These are phyloP conservation scores for Rhopilema esculentum DNA, from an alignment of 30 jellyfish, hydroid and myxozoan genomes.

Conservation along the genomic window DNA sequence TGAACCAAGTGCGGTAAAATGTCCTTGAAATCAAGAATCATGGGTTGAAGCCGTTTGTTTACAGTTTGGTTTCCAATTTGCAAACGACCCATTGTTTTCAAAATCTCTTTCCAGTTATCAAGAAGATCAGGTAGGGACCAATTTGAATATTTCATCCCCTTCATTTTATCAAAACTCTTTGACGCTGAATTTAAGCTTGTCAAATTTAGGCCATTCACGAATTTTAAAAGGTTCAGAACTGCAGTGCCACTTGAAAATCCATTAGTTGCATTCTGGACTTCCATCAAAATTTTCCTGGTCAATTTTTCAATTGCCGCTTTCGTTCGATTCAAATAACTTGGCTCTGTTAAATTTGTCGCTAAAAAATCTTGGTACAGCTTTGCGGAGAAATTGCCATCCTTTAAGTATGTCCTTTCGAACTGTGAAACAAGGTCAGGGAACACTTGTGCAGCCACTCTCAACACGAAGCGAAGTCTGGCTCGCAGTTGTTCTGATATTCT, in stretches of 20 bases:
- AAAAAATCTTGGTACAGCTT: constrained; percentile 65
- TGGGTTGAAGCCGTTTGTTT: constrained; percentile 46
- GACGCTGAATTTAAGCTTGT: constrained; percentile 56
- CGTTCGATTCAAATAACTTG: constrained; percentile 3
- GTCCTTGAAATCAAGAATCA: constrained; percentile 39
- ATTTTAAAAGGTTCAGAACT: constrained; percentile 31
- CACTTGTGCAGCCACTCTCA: constrained; percentile 53
- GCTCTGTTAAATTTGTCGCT: constrained; percentile 34
- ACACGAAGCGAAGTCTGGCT: constrained; percentile 22
- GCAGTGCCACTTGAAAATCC: constrained; percentile 65
- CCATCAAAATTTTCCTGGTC: constrained; percentile 31
- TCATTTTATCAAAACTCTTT: constrained; percentile 49
- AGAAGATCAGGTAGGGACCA: constrained; percentile 55
- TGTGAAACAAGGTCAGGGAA: constrained; percentile 34
- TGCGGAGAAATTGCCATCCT: constrained; percentile 8
- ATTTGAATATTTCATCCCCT: constrained; percentile 38
- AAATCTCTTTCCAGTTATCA: constrained; percentile 31
- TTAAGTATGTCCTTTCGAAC: constrained; percentile 23
- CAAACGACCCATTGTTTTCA: constrained; percentile 62
- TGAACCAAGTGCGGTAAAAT: constrained; percentile 30
- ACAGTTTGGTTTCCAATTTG: constrained; percentile 48
- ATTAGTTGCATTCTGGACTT: constrained; percentile 65
- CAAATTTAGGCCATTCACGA: constrained; percentile 63
- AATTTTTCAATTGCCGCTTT: constrained; percentile 24
- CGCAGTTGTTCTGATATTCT: constrained; percentile 3